Evolutionary conservation across 2,113 vertebrate genomes (phyloP).

Genomic region (Orycteropus afer): DNA sequence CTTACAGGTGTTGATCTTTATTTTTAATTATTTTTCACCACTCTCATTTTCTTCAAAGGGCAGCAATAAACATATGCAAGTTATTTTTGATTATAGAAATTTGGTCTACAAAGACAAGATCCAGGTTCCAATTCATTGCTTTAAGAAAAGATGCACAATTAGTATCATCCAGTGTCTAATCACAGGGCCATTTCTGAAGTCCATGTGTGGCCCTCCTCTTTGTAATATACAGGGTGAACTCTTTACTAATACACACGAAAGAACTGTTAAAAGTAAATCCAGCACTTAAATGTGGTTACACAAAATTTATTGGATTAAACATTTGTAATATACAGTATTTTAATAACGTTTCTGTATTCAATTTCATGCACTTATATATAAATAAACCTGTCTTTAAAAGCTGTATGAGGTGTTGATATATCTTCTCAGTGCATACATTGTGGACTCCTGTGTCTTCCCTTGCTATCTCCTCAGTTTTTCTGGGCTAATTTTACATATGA

Average conservation of each 20-base stretch:
- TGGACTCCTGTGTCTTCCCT: background rate
- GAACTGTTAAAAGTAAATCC: slow-evolving; percentile 67
- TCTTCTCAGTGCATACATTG: background rate
- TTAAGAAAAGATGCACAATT: slow-evolving; percentile 59
- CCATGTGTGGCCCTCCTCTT: slow-evolving; percentile 48
- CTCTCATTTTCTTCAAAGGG: slow-evolving; percentile 79
- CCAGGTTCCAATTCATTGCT: slow-evolving; percentile 62
- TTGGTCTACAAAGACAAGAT: slow-evolving; percentile 64
- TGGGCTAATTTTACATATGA: background rate
- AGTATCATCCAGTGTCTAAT: slow-evolving; percentile 32
- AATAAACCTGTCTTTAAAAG: slow-evolving; percentile 76
- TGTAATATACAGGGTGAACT: slow-evolving; percentile 65
- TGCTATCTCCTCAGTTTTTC: background rate
- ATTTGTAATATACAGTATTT: slow-evolving; percentile 79
- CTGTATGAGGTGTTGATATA: background rate
- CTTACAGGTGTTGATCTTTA: slow-evolving; percentile 64
- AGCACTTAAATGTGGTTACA: slow-evolving; percentile 67
- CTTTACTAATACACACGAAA: slow-evolving; percentile 51
- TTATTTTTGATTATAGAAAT: slow-evolving; percentile 65
- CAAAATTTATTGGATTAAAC: slow-evolving; percentile 70
- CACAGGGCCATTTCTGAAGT: slow-evolving; percentile 63
- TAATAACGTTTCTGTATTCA: slow-evolving; percentile 75
- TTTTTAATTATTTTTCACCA: slow-evolving; percentile 71
- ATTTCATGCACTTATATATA: slow-evolving; percentile 79
- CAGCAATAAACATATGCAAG: slow-evolving; percentile 83